Base-by-base conservation (phyloP, 2,888 invertebrate species). In the Acleris cristana region DNA sequence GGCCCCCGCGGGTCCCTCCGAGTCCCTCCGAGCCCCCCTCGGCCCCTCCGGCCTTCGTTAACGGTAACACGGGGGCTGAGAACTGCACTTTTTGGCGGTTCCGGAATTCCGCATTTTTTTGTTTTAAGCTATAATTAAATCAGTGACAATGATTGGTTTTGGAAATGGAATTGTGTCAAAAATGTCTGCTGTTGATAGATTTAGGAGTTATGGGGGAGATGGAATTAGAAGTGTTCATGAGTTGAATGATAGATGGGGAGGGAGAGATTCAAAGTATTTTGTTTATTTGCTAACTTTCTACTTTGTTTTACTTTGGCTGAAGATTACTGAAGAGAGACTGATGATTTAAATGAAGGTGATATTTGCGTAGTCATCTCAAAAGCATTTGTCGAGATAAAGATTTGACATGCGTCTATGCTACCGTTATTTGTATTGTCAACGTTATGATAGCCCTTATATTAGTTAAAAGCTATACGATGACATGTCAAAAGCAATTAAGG, bases 11-110 rank as follows among this genome's bases (percentile, higher is more conserved):
- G 75, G 68, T 69, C 72, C 72, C 73, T 16, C 48, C 48, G 18
- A n/a, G 48, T 18, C 48, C 48, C 48, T n/a, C 74, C 74, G 79
- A 79, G 75, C 80, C 75, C 74, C 40, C 48, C 45, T 1, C 7
- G n/a, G 72, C 74, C 83, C 85, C 81, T 79, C 80, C 12, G 5
- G 19, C 86, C 80, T 86, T 90, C 90, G 90, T 90, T 89, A 89
- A 80, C 86, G 84, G 73, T 85, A 85, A 87, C 83, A 78, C 83
- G 80, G 75, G 79, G 85, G 87, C 89, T 88, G 87, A 89, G 85
- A 86, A 82, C 83, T 90, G 90, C 90, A 92, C 87, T 92, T 90
- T 90, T 86, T 77, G 85, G 77, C 80, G 79, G 78, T 74, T 72
- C 74, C 63, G 51, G 53, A 63, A 66, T 48, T 66, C 44, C 58